phyloP scores from a whole-genome alignment of 2,797 vertebrate species.

The Rachycentron canadum region DNA sequence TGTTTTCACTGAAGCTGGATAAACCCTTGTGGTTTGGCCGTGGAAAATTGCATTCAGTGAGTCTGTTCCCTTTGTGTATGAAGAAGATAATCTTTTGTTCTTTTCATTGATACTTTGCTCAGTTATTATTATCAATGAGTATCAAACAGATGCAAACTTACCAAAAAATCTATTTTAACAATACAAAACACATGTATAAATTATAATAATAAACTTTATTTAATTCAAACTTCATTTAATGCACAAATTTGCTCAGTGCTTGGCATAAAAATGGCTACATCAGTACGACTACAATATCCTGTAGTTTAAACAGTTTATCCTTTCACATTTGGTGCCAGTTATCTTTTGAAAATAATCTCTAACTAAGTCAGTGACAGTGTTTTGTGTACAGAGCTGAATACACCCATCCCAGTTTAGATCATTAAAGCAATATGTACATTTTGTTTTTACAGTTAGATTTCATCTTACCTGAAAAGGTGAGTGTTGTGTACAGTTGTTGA shows the following conservation, averaged over 20 bases:
- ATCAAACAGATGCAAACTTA: not conserved
- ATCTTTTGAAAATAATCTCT: not conserved
- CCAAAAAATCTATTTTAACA: no score
- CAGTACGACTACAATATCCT: not conserved
- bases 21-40: slow-evolving; percentile 38
- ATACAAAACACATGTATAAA: not conserved
- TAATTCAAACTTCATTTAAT: not conserved
- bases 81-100: slow-evolving; percentile 17
- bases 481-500: not conserved
- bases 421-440: not conserved
- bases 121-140: not conserved
- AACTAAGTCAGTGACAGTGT: not conserved
- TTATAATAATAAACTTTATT: not conserved
- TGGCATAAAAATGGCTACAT: not conserved
- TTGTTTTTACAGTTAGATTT: not conserved
- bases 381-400: no score
- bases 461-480: not conserved
- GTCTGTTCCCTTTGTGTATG: slow-evolving; percentile 18
- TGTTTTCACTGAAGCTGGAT: slow-evolving; percentile 45
- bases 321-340: not conserved
- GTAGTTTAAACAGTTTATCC: not conserved
- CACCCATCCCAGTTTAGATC: no score
- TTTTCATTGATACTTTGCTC: slow-evolving; percentile 28
- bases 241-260: not conserved
- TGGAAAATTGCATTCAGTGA: slow-evolving; percentile 41